These are phyloP conservation scores for Etheostoma nigrum DNA, from an alignment of 2,797 vertebrate genomes.

Conservation along the genomic window DNA sequence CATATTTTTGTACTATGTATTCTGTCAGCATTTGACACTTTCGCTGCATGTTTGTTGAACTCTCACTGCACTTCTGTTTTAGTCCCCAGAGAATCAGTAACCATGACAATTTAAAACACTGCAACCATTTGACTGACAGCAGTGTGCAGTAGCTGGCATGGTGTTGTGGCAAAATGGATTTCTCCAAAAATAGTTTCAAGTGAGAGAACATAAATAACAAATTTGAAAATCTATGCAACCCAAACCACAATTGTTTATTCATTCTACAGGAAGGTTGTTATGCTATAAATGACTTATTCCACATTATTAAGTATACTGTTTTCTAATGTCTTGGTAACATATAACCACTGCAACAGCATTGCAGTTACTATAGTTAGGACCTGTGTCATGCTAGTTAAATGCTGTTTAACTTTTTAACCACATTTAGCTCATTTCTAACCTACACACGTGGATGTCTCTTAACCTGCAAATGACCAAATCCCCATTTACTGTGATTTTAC, in stretches of 20 bases:
- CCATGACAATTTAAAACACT: constrained; percentile 21
- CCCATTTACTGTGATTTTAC: background rate
- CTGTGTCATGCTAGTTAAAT: background rate
- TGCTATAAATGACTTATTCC: background rate
- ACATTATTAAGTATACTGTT: too few relatives aligned
- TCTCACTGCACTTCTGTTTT: constrained; percentile 1
- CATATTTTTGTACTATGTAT: background rate
- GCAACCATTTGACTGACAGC: constrained; percentile 41
- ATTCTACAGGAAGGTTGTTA: background rate
- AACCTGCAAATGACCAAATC: background rate
- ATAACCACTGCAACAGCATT: background rate
- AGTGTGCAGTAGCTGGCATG: background rate
- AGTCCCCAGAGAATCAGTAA: constrained; percentile 5
- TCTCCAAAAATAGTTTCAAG: background rate
- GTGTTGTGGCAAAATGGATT: constrained; percentile 4
- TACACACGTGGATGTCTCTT: background rate
- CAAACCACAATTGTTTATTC: constrained; percentile 1
- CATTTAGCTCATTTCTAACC: background rate
- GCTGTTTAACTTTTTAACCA: too few relatives aligned
- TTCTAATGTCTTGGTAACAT: background rate
- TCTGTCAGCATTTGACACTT: background rate
- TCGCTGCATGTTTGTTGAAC: constrained; percentile 14
- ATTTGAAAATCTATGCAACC: background rate
- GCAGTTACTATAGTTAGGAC: background rate
- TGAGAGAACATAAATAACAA: background rate